phyloP scores from a whole-genome alignment of 2,797 vertebrate species.

The Allobates femoralis region DNA sequence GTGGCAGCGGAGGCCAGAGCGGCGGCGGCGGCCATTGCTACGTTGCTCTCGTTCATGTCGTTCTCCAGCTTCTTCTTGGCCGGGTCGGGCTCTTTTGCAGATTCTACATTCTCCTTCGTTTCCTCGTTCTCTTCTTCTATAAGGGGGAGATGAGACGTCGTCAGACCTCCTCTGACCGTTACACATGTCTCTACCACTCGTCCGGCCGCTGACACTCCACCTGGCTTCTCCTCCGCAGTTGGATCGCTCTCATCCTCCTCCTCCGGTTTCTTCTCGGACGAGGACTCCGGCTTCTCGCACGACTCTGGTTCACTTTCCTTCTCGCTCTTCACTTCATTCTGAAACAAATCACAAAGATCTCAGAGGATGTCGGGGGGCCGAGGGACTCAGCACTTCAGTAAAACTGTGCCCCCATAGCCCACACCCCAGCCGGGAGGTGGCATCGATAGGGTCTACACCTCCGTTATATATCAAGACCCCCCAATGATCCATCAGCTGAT shows the following conservation, averaged over 20 bases:
- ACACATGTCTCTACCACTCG: too few relatives aligned
- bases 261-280: constrained; percentile 64
- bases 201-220: constrained; percentile 16
- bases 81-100: constrained; percentile 81
- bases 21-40: constrained; percentile 94
- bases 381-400: neutral
- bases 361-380: neutral
- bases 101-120: constrained; percentile 84
- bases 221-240: constrained; percentile 71
- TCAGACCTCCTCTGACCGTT: too few relatives aligned
- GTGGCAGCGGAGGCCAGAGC: constrained; percentile 96
- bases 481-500: too few relatives aligned
- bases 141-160: too few relatives aligned
- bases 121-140: constrained; percentile 87
- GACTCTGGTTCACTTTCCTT: constrained; percentile 70
- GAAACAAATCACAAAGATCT: neutral
- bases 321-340: constrained; percentile 72
- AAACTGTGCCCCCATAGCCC: neutral
- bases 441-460: too few relatives aligned
- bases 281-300: constrained; percentile 55
- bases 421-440: too few relatives aligned
- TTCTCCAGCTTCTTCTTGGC: constrained; percentile 90
- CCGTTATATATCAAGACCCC: too few relatives aligned
- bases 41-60: constrained; percentile 94
- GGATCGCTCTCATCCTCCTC: constrained; percentile 76